Base-by-base conservation (phyloP, 2,797 vertebrate genomes). In the Balearica regulorum region DNA sequence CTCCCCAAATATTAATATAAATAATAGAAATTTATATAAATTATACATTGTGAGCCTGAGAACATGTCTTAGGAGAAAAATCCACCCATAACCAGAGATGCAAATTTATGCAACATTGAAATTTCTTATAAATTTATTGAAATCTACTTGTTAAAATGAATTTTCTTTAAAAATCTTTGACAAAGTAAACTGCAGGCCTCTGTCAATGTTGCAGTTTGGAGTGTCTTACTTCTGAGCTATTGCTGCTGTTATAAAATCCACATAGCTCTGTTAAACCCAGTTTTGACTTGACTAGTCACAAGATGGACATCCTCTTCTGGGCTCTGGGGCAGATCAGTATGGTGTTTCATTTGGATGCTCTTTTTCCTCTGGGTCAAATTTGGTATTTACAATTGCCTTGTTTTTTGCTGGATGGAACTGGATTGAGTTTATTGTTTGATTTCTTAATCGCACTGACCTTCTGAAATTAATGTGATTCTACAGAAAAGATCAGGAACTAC, bases 181-280 rank as follows among this genome's bases (percentile, higher is more conserved):
- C 21, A 55, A 73, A 77, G 16, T 22, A 51, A 54, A 58, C 24
- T n/a, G 24, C 11, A 88, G 48, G 4, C 16, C 9, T 54, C 20
- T 49, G 43, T 81, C 18, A 11, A 6, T 51, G 25, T 20, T 26
- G 5, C 51, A 53, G 26, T 28, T 53, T 2, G 1, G 15, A 66
- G 12, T 35, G 6, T 77, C 37, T 49, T 53, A 13, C 25, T 53
- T 28, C 51, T 35, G 76, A 44, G 3, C 11, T 62, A 28, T 18
- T 55, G 20, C 53, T 81, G n/a, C 37, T 61, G 20, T 26, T 78
- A 6, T 39, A 77, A 88, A 79, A 57, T 35, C 54, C 71, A 11
- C 51, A 53, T 28, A 28, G 26, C 8, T 31, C 46, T 37, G 18
- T n/a, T 19, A 31, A 12, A 65, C 7, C 9, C 0, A 0, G 2